Percentiles rank a stretch among this genome's conserved stretches.
Evolutionary conservation across 2,797 vertebrate species (phyloP).

Genomic region (Eospalax fontanierii): DNA sequence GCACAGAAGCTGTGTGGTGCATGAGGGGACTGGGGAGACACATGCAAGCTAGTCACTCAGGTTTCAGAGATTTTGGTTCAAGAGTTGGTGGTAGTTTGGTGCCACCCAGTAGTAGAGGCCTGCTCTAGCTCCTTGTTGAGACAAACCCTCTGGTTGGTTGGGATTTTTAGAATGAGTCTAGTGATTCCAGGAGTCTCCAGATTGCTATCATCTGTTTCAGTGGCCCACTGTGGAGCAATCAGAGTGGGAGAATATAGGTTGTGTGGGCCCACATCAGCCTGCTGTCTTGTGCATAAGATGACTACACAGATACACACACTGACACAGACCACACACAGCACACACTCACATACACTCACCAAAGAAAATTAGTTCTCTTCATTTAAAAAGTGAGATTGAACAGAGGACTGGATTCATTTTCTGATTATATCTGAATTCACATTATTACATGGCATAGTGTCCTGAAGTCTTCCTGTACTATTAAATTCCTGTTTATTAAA

Average conservation of each 20-base stretch:
- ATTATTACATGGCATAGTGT: neutral
- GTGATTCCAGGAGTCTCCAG: neutral
- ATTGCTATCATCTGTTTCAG: neutral
- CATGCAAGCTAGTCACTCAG: neutral
- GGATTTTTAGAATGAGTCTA: neutral
- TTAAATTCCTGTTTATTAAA: neutral
- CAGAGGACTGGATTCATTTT: neutral
- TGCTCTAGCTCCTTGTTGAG: neutral
- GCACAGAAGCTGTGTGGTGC: neutral
- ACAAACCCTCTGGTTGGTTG: neutral
- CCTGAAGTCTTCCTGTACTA: neutral
- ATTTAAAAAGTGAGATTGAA: neutral
- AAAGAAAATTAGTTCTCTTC: neutral
- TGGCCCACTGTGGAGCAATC: neutral
- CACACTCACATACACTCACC: too few relatives aligned
- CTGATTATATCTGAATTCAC: neutral
- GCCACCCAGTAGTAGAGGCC: neutral
- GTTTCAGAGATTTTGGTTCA: neutral
- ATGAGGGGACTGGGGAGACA: neutral
- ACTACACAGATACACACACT: fast-evolving
- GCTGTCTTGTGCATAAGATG: neutral
- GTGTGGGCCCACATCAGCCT: neutral
- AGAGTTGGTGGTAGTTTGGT: neutral
- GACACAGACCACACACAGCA: too few relatives aligned
- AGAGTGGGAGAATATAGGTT: neutral